Base-by-base conservation (phyloP, 2,113 vertebrate species). In the Cavia aperea region DNA sequence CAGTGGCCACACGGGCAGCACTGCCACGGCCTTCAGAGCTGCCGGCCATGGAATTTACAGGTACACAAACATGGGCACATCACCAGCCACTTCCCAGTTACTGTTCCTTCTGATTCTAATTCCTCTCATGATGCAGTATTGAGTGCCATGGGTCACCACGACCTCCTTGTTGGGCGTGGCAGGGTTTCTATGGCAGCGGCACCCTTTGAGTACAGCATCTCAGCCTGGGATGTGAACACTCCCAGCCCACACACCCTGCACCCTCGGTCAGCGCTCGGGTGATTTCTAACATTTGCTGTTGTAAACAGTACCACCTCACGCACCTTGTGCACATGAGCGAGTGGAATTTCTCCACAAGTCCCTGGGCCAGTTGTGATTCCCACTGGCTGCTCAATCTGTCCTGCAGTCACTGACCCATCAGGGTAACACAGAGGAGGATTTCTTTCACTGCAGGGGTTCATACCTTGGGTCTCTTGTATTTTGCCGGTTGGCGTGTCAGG, bases 21-120 rank as follows among this genome's bases (percentile, higher is more conserved):
- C 33, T 18, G 1, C 3, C 7, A 24, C 18, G 36, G 23, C 15
- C 63, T 66, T 19, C 14, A 51, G 56, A 54, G 43, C 66, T 39
- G 33, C 31, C 62, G 63, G 0, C n/a, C 0, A 0, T 21, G 7
- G 4, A 18, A 39, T 26, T 46, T 58, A 13, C 5, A 70, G 2
- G 15, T n/a, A 2, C 9, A 51, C 56, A 89, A 81, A 23, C 5
- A 0, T 4, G 24, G 33, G 2, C 36, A 7, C 36, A 23, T 68
- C 2, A 1, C 46, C 68, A 9, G 18, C 66, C 14, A 5, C 2
- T 70, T 81, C 24, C 56, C 23, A 11, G 36, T 24, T 24, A n/a
- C 63, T 56, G 0, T 63, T 33, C 8, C 13, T 77, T 85, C 49
- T 81, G 11, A 39, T 88, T 58, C 12, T 60, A 70, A 51, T 58